These are phyloP conservation scores for Hystrix brachyura DNA, from an alignment of 2,113 vertebrate species.

Conservation along the genomic window DNA sequence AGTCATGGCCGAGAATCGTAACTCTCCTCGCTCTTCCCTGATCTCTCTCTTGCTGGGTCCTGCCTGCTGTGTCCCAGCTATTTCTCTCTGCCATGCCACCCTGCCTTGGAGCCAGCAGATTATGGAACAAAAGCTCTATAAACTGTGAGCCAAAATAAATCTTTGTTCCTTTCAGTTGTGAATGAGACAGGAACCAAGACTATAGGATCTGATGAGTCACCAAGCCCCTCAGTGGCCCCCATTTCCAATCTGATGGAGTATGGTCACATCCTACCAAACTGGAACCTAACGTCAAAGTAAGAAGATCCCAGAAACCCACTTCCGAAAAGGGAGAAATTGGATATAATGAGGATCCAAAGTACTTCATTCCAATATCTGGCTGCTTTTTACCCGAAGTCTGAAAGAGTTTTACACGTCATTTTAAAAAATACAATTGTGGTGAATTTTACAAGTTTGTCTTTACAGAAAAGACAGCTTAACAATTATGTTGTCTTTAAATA, in stretches of 20 bases:
- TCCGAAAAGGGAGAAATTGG: neutral
- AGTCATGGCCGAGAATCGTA: neutral
- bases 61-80: neutral
- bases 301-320: neutral
- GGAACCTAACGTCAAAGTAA: neutral
- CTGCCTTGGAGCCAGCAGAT: neutral
- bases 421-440: neutral
- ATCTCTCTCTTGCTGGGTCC: neutral
- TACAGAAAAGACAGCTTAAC: neutral
- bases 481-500: neutral
- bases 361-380: neutral
- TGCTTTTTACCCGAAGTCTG: neutral
- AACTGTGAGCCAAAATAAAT: neutral
- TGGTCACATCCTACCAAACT: neutral
- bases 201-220: neutral
- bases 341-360: neutral
- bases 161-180: neutral
- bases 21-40: neutral
- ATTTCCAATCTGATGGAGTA: conserved; percentile 1
- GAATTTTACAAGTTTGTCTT: neutral
- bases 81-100: neutral
- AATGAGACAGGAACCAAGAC: neutral
- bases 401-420: neutral
- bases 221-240: neutral
- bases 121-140: neutral